These are phyloP conservation scores for Nemopilema nomurai DNA, from an alignment of 30 jellyfish, hydroid and myxozoan genomes.

Conservation along the genomic window DNA sequence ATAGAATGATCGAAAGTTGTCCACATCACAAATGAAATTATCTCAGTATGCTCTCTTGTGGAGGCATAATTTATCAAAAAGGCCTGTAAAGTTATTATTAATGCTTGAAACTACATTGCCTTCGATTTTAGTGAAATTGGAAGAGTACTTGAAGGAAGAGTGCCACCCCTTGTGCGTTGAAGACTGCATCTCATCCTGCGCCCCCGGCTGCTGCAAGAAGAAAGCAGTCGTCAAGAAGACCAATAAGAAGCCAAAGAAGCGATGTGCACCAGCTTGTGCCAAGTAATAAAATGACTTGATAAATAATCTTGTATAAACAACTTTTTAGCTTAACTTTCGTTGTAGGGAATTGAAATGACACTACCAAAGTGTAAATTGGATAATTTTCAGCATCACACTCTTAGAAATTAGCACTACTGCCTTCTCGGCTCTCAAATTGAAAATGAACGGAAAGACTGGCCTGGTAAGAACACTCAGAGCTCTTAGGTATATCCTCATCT, in stretches of 20 bases:
- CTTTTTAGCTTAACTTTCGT: neutral
- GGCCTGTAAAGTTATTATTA: no score
- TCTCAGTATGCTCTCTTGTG: no score
- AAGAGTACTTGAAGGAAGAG: slow-evolving; percentile 64
- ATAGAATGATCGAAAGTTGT: no score
- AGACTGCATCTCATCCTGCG: slow-evolving; percentile 94
- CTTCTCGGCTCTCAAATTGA: no score
- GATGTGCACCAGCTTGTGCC: slow-evolving; percentile 93
- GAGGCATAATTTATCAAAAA: no score
- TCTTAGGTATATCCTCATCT: no score
- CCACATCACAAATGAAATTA: no score
- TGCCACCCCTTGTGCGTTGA: slow-evolving; percentile 95
- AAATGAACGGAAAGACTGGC: no score
- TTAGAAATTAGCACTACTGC: neutral
- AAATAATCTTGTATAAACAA: neutral
- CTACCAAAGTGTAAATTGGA: neutral
- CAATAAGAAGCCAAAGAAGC: slow-evolving; percentile 51
- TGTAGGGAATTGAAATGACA: neutral
- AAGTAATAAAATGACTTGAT: slow-evolving; percentile 38
- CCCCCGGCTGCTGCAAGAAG: slow-evolving; percentile 86
- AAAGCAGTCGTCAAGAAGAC: slow-evolving; percentile 33
- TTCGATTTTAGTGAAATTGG: slow-evolving; percentile 43
- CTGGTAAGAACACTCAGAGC: no score
- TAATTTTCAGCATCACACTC: neutral
- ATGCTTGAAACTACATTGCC: no score